Evolutionary conservation across 2,113 vertebrate species (phyloP).

Genomic region (Phylloscopus trochilus): DNA sequence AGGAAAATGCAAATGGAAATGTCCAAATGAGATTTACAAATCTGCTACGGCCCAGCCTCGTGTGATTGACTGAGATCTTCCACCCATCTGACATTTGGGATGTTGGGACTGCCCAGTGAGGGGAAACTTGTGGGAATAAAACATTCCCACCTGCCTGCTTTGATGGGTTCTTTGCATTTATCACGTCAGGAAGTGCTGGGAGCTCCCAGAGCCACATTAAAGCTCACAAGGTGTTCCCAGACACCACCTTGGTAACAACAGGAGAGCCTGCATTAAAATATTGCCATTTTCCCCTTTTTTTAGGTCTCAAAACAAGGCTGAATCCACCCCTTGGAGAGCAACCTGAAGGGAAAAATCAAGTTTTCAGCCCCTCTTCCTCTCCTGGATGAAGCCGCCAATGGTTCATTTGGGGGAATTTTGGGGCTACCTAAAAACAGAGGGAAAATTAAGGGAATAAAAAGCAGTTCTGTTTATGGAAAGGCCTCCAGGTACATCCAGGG

Average conservation of each 20-base stretch:
- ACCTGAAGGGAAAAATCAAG: not conserved
- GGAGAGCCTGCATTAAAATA: not conserved
- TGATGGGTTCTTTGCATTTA: not conserved
- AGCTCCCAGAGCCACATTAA: not conserved
- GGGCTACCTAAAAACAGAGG: not conserved
- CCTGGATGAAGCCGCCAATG: not conserved
- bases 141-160: not conserved
- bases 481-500: not conserved
- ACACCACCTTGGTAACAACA: not conserved
- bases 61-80: not conserved
- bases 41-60: not conserved
- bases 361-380: rapidly evolving
- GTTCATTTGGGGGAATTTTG: not conserved
- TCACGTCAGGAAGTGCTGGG: not conserved
- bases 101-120: not conserved
- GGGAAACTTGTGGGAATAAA: not conserved
- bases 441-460: not conserved
- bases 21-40: not conserved
- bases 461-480: too few relatives aligned
- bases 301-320: not conserved
- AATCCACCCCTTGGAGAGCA: not conserved
- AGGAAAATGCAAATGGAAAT: not conserved
- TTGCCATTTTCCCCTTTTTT: rapidly evolving
- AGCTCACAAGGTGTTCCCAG: not conserved
- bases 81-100: not conserved